These are phyloP conservation scores for Orientallactaga bullata DNA, from an alignment of 2,113 vertebrate genomes.

Conservation along the genomic window DNA sequence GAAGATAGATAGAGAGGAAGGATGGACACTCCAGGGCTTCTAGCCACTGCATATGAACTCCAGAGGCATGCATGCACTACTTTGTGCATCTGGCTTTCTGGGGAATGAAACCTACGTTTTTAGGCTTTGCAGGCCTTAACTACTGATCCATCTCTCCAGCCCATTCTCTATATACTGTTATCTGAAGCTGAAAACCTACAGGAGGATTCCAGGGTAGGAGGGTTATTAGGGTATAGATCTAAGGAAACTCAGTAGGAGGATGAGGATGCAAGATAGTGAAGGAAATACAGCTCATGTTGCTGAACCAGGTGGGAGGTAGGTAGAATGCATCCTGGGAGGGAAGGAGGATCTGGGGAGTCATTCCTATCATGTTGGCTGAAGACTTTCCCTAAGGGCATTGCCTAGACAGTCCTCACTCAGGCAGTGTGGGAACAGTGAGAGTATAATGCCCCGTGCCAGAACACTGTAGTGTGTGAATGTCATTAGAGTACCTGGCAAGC, in stretches of 20 bases:
- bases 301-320: too few species aligned
- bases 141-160: background rate
- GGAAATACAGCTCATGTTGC: background rate
- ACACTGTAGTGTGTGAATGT: background rate
- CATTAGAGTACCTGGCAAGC: background rate
- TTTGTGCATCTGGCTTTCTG: background rate
- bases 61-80: too few species aligned
- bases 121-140: too few species aligned
- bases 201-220: background rate
- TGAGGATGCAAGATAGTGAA: rapidly evolving
- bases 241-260: background rate
- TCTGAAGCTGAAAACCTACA: background rate
- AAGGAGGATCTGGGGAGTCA: rapidly evolving
- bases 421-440: rapidly evolving
- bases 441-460: too few species aligned
- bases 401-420: rapidly evolving
- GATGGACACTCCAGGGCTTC: too few species aligned
- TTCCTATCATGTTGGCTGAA: rapidly evolving
- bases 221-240: background rate
- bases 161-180: background rate
- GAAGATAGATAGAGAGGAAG: too few species aligned
- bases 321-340: background rate
- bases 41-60: too few species aligned
- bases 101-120: background rate
- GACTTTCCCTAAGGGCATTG: background rate